Evolutionary conservation across 2,113 vertebrate genomes (phyloP).

Genomic region (Tetrax tetrax): DNA sequence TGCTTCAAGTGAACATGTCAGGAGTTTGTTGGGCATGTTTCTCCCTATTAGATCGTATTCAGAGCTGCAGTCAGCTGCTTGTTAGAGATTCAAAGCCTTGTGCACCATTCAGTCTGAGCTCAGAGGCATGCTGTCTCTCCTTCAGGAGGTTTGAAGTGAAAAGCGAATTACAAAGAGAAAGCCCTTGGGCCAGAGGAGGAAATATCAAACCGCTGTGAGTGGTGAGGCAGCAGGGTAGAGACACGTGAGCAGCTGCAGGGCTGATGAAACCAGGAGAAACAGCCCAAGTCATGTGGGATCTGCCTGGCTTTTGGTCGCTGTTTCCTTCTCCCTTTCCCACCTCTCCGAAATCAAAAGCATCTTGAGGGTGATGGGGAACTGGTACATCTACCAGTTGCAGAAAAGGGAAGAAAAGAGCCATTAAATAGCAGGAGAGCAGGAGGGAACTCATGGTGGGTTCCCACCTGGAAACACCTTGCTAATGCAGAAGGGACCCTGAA

Average conservation of each 20-base stretch:
- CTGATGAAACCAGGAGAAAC: neutral
- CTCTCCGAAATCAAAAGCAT: neutral
- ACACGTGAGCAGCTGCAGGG: neutral
- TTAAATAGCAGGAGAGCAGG: neutral
- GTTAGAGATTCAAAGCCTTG: conserved; percentile 45
- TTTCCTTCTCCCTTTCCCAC: neutral
- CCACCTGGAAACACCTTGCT: neutral
- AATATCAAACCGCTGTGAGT: neutral
- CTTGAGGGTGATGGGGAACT: neutral
- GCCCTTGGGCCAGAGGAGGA: conserved; percentile 22
- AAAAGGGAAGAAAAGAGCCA: neutral
- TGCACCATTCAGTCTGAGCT: neutral
- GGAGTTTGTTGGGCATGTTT: conserved; percentile 20
- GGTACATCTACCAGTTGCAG: neutral
- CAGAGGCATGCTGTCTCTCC: conserved; percentile 11
- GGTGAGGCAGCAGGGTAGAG: neutral
- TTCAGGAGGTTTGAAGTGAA: neutral
- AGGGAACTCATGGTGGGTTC: neutral
- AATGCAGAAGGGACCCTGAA: neutral
- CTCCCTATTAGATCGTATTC: conserved; percentile 8
- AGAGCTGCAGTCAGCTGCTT: conserved; percentile 34
- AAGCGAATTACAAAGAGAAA: neutral
- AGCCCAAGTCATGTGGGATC: neutral
- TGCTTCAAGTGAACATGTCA: conserved; percentile 24
- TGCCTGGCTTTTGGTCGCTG: neutral